These are phyloP conservation scores for Lipophrys pholis DNA, from an alignment of 2,113 vertebrate species.

Conservation along the genomic window DNA sequence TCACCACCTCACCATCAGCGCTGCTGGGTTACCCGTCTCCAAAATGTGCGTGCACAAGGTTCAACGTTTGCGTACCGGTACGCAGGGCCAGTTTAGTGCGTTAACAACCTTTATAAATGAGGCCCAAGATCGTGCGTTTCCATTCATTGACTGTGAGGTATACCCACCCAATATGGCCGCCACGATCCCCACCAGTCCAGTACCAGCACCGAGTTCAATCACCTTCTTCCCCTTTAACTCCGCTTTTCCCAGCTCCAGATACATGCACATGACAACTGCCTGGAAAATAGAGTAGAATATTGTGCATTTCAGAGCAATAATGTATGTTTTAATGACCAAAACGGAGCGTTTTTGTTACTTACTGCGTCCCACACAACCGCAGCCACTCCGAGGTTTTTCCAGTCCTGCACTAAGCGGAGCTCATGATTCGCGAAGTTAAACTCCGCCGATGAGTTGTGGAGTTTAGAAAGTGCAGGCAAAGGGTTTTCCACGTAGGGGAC, in stretches of 20 bases:
- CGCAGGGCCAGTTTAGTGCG: too few species aligned
- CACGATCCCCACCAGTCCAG: constrained; percentile 95
- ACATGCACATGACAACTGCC: constrained; percentile 92
- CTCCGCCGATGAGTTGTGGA: constrained; percentile 85
- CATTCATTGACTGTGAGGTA: too few species aligned
- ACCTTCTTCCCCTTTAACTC: constrained; percentile 83
- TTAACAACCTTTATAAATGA: too few species aligned
- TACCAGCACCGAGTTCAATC: constrained; percentile 95
- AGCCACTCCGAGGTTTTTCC: constrained; percentile 91
- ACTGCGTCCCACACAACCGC: constrained; percentile 98
- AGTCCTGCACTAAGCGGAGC: constrained; percentile 89
- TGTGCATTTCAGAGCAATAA: too few species aligned
- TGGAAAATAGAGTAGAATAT: constrained; percentile 70
- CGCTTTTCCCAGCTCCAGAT: constrained; percentile 88
- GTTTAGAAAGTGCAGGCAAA: constrained; percentile 82
- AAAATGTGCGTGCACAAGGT: too few species aligned
- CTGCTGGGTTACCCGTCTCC: too few species aligned
- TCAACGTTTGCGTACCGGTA: too few species aligned
- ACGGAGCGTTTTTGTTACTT: constrained; percentile 41
- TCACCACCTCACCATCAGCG: too few species aligned
- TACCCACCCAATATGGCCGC: constrained; percentile 93
- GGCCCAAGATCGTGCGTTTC: too few species aligned
- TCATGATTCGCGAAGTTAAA: constrained; percentile 86
- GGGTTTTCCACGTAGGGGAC: constrained; percentile 86
- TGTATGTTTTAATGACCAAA: too few species aligned